Evolutionary conservation across 2,888 invertebrate species (phyloP).

Genomic region (Cremastinae sp.): DNA sequence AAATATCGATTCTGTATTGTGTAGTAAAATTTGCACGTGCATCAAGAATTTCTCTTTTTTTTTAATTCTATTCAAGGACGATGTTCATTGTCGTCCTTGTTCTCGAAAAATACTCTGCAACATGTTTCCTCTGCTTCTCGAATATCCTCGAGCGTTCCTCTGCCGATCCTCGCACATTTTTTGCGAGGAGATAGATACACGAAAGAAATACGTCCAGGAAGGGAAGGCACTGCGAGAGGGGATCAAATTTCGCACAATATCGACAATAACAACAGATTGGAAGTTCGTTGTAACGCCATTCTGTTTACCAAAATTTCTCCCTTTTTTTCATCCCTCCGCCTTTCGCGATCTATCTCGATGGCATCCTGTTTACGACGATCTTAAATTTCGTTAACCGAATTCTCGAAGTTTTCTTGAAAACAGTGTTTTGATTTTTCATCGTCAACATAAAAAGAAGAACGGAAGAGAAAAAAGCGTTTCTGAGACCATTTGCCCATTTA

Average conservation of each 20-base stretch:
- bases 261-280: slow-evolving; percentile 38
- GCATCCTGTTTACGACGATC: slow-evolving; percentile 59
- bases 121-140: slow-evolving; percentile 34
- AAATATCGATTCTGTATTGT: no score
- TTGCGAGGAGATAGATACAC: slow-evolving; percentile 7
- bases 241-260: slow-evolving; percentile 16
- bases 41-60: neutral
- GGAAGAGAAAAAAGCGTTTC: no score
- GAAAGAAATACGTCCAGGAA: neutral
- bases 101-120: neutral
- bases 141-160: slow-evolving; percentile 8
- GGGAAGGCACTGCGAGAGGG: neutral
- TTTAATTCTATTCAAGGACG: neutral
- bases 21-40: neutral
- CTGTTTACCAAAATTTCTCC: slow-evolving; percentile 10
- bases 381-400: slow-evolving; percentile 67
- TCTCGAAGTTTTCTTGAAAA: slow-evolving; percentile 44
- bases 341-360: slow-evolving; percentile 47
- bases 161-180: slow-evolving; percentile 19
- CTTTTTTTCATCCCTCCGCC: slow-evolving; percentile 1
- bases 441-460: slow-evolving; percentile 30
- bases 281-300: slow-evolving; percentile 10
- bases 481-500: no score
- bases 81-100: neutral
- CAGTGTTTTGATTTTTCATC: no score